Evolutionary conservation across 2,797 vertebrate genomes (phyloP).

Genomic region (Premnoplex brunnescens): DNA sequence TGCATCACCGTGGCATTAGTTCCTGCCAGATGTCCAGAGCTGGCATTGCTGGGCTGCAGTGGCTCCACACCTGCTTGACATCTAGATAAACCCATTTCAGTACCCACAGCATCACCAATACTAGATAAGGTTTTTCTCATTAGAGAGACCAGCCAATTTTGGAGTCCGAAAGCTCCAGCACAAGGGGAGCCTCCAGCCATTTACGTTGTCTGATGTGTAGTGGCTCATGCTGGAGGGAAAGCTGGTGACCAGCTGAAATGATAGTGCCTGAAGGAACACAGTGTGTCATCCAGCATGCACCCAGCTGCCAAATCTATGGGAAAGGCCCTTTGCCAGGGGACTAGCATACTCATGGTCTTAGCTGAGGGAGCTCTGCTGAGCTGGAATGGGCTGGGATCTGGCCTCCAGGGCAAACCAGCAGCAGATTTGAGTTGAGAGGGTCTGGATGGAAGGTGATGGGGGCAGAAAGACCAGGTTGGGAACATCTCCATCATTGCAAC

Average conservation of each 20-base stretch:
- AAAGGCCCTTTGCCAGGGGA: background rate
- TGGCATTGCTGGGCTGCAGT: background rate
- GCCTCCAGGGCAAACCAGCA: background rate
- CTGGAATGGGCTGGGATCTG: background rate
- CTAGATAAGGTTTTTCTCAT: background rate
- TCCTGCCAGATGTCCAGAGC: background rate
- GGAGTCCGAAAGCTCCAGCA: background rate
- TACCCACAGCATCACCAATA: background rate
- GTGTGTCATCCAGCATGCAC: fast-evolving
- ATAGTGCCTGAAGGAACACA: background rate
- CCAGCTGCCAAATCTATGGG: background rate
- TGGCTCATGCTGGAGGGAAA: background rate
- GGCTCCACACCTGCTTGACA: background rate
- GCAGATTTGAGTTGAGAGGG: background rate
- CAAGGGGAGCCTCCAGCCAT: background rate
- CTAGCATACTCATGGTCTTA: background rate
- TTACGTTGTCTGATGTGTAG: background rate
- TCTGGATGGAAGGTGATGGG: background rate
- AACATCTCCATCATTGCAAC: background rate
- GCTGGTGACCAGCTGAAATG: background rate
- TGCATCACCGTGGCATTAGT: background rate
- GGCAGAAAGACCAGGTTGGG: background rate
- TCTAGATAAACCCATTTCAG: background rate
- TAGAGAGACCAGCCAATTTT: background rate
- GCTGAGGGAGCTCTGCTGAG: background rate